Conservation (phyloP, 2,113 vertebrate species). For the Gobius niger region DNA sequence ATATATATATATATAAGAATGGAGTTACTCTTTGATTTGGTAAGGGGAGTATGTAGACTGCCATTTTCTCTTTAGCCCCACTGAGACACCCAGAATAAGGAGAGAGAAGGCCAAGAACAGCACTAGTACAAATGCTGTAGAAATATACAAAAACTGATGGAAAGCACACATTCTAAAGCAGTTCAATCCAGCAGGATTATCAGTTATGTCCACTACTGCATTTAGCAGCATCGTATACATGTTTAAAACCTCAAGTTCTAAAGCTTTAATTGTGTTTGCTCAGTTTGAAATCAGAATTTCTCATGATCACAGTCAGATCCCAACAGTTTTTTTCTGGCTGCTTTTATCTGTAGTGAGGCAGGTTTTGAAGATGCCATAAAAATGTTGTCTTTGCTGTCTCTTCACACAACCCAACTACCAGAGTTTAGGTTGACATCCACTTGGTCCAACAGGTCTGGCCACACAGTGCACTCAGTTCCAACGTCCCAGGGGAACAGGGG, state of each 20-base stretch:
- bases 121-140: constrained; percentile 63
- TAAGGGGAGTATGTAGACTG: constrained; percentile 55
- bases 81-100: constrained; percentile 55
- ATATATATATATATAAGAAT: constrained; percentile 12
- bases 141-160: constrained; percentile 63
- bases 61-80: constrained; percentile 47
- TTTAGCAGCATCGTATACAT: constrained; percentile 20
- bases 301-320: constrained; percentile 39
- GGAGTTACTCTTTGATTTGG: constrained; percentile 27
- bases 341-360: constrained; percentile 2
- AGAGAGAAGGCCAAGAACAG: constrained; percentile 57
- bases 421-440: constrained; percentile 39
- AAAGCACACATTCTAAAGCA: constrained; percentile 69
- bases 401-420: constrained; percentile 21
- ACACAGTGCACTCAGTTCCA: constrained; percentile 30
- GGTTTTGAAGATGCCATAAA: constrained; percentile 33
- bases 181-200: constrained; percentile 46
- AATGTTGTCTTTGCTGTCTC: constrained; percentile 25
- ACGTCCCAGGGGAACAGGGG: constrained; percentile 46
- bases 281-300: constrained; percentile 23
- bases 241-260: constrained; percentile 47
- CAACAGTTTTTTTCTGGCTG: neutral
- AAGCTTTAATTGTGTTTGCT: constrained; percentile 51
- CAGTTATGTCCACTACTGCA: constrained; percentile 43
- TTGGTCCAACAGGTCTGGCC: constrained; percentile 24